phyloP scores from a whole-genome alignment of 1,140 invertebrate species.

The Helicoverpa zea region DNA sequence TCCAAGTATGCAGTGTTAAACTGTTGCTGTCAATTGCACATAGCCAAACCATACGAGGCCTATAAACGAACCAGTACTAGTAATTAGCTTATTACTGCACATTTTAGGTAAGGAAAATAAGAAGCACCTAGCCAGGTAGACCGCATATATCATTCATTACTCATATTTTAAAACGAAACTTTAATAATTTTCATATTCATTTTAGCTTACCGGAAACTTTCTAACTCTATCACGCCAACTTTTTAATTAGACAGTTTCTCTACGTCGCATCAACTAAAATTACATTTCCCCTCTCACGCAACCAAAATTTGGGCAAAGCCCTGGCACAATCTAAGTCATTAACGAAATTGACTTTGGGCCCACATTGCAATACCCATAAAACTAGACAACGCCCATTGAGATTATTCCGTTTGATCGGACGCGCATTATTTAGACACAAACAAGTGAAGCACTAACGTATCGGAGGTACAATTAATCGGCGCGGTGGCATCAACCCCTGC shows the following conservation, averaged over 20 bases:
- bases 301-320: background rate
- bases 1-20: conserved; percentile 33
- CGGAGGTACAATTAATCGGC: conserved; percentile 49
- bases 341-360: conserved; percentile 3
- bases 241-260: conserved; percentile 30
- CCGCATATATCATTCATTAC: no score
- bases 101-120: background rate
- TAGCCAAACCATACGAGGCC: conserved; percentile 44
- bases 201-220: conserved; percentile 23
- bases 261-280: background rate
- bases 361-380: conserved; percentile 27
- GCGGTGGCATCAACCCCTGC: conserved; percentile 24
- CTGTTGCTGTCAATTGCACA: conserved; percentile 21
- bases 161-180: background rate
- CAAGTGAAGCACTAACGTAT: conserved; percentile 48
- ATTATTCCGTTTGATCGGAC: conserved; percentile 44
- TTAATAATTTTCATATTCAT: background rate
- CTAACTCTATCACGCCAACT: background rate
- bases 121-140: background rate
- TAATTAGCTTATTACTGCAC: conserved; percentile 1
- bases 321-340: background rate
- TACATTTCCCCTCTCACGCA: background rate
- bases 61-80: conserved; percentile 3
- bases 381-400: conserved; percentile 6
- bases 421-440: conserved; percentile 52